Evolutionary conservation across 2,113 vertebrate genomes (phyloP).

Genomic region (Anhinga anhinga): DNA sequence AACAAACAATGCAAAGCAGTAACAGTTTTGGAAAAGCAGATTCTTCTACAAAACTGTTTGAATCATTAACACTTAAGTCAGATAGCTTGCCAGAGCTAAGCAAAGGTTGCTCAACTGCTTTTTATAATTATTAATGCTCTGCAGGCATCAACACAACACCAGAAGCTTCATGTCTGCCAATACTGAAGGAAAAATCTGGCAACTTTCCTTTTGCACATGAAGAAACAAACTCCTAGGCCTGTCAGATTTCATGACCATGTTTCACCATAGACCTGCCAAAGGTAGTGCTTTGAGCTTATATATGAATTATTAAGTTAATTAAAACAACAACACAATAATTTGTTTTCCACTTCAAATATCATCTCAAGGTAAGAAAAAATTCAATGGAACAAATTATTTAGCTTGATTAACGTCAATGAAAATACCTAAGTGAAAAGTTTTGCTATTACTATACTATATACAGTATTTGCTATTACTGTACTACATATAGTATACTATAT

Average conservation of each 20-base stretch:
- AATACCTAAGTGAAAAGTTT: not conserved
- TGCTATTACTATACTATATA: not conserved
- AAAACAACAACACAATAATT: not conserved
- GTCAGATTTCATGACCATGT: not conserved
- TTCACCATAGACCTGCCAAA: not conserved
- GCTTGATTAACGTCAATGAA: not conserved
- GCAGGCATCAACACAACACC: constrained; percentile 3
- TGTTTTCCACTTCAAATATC: not conserved
- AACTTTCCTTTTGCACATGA: not conserved
- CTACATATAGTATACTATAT: too few relatives aligned
- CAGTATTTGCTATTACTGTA: not conserved
- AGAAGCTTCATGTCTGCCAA: not conserved
- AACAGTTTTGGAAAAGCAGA: not conserved
- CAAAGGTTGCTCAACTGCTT: not conserved
- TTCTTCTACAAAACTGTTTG: not conserved
- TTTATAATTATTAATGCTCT: constrained; percentile 52
- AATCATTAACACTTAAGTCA: not conserved
- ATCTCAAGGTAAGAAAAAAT: not conserved
- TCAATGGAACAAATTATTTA: not conserved
- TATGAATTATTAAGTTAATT: not conserved
- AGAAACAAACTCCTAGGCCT: not conserved
- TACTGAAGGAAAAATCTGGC: not conserved
- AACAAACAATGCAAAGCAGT: not conserved
- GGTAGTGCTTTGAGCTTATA: not conserved
- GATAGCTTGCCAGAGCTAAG: not conserved